Base-by-base conservation (phyloP, 1,140 invertebrate genomes). In the Dreissena rostriformis region DNA sequence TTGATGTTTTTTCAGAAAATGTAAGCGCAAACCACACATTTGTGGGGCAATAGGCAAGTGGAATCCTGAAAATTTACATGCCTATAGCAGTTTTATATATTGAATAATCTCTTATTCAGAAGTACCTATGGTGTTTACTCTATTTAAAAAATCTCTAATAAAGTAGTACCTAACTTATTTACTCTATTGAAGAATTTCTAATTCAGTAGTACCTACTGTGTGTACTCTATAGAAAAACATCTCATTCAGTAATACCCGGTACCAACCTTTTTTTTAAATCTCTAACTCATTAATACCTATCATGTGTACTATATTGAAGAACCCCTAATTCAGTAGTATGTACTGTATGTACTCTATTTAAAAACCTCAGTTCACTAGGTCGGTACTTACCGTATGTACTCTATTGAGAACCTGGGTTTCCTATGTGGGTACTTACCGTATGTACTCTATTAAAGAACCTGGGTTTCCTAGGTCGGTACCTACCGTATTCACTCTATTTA, bases 331-430 rank as follows among this genome's bases (percentile, higher is more conserved):
- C 2, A 39, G 8, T 39, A 39, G 8, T 5, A 39, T 39, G 8
- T 8, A 39, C 39, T 39, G 39, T 8, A 39, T 39, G 24, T 5
- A 39, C 39, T 5, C 5, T 24, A 82, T 90, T 90, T 86, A 39
- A 39, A 5, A 39, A 5, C 39, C 39, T 39, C 39, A 5, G 8
- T 39, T 94, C 0, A 98, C 98, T 94, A 0, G 99, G 98, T 39
- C 39, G 8, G 8, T 39, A 39, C 39, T 39, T 39, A 39, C 39
- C 2, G 39, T 39, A 85, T 95, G 94, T 14, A 95, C 95, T 81
- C 98, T 95, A 94, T 99, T 99, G 94, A 99, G 94, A 99, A 99
- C 74, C 98, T 94, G 0, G 99, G 99, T 93, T 99, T 99, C 29
- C 98, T 94, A 0, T 98, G 98, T 94, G 0, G 98, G 98, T 17